Conservation (phyloP, 2,113 vertebrate species). For the Phoxinus phoxinus region DNA sequence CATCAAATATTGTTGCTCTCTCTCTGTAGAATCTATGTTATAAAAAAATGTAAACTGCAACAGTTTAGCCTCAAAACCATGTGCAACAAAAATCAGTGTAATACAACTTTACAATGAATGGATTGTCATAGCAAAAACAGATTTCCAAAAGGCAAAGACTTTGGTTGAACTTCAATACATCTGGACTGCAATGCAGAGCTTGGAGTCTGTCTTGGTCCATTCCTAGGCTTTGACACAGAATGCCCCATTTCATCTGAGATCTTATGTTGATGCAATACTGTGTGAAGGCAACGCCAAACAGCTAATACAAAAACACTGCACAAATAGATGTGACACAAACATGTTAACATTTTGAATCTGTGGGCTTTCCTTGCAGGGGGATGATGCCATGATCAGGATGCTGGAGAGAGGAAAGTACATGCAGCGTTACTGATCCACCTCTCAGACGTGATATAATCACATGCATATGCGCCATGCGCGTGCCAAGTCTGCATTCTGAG, state of each 20-base stretch:
- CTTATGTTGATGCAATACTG: not conserved
- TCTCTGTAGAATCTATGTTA: not conserved
- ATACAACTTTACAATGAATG: not conserved
- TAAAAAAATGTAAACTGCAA: not conserved
- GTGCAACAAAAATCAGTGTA: not conserved
- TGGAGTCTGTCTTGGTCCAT: not conserved
- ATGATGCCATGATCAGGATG: slow-evolving; percentile 7
- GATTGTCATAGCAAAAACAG: not conserved
- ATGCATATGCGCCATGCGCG: slow-evolving; percentile 39
- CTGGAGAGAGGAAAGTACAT: not conserved
- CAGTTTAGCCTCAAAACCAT: not conserved
- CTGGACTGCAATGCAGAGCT: slow-evolving; percentile 25
- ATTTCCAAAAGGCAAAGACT: not conserved
- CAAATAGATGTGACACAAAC: not conserved
- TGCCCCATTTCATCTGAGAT: not conserved
- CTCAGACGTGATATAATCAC: slow-evolving; percentile 37
- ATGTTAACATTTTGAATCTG: not conserved
- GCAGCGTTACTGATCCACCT: slow-evolving; percentile 8
- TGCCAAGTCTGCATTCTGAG: slow-evolving; percentile 4
- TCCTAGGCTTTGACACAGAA: not conserved
- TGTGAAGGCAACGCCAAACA: not conserved
- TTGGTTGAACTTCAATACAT: slow-evolving; percentile 16
- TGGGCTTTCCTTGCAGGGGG: slow-evolving; percentile 2
- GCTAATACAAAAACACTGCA: not conserved
- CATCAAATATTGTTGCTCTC: not conserved